Conservation (phyloP, 35 echinoderm and acorn worm genomes). For the Lytechinus pictus region DNA sequence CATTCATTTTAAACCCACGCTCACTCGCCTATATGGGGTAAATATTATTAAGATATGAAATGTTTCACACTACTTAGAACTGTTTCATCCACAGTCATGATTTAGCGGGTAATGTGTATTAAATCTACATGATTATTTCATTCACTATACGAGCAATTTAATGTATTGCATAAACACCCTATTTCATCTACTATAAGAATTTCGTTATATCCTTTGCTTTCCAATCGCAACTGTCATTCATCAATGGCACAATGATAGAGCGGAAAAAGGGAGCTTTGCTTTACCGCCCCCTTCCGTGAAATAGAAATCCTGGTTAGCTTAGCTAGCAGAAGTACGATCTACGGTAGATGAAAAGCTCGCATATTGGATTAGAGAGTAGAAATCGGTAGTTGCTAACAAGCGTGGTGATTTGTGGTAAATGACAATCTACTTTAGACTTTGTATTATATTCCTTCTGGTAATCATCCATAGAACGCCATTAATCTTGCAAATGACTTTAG, state of each 20-base stretch:
- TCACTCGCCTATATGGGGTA: too few relatives aligned
- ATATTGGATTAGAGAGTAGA: background rate
- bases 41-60: too few relatives aligned
- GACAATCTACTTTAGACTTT: background rate
- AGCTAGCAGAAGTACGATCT: background rate
- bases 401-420: background rate
- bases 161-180: too few relatives aligned
- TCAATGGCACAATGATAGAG: background rate
- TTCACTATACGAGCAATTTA: too few relatives aligned
- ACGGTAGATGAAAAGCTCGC: background rate
- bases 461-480: background rate
- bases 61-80: too few relatives aligned
- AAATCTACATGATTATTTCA: too few relatives aligned
- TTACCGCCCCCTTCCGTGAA: background rate
- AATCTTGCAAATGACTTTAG: background rate
- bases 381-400: background rate
- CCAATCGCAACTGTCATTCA: background rate
- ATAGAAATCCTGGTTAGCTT: background rate
- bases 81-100: too few relatives aligned
- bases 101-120: too few relatives aligned
- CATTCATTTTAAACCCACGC: too few relatives aligned
- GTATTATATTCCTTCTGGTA: background rate
- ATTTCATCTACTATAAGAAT: too few relatives aligned
- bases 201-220: background rate
- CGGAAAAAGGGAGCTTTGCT: background rate